Evolutionary conservation across 2,888 invertebrate genomes (phyloP).

Genomic region (Anorthoa munda): DNA sequence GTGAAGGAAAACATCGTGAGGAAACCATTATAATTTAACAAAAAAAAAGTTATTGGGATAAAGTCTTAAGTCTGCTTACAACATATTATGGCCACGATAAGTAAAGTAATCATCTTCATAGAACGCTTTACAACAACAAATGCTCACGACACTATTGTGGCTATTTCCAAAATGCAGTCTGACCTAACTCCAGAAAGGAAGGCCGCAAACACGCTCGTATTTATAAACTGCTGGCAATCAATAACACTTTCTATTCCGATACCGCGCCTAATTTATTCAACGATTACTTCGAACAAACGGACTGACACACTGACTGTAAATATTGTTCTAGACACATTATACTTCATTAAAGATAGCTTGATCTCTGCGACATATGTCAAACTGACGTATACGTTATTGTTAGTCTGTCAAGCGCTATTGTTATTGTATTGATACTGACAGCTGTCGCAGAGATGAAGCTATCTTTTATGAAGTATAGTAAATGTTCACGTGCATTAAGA

Average conservation of each 20-base stretch:
- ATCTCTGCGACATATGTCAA: too few species aligned
- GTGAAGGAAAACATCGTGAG: too few species aligned
- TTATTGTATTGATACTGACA: too few species aligned
- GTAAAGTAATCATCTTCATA: not conserved
- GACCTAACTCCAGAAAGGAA: not conserved
- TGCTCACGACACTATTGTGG: too few species aligned
- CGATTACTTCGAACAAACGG: slow-evolving; percentile 5
- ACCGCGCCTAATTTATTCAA: slow-evolving; percentile 17
- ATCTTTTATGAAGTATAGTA: too few species aligned
- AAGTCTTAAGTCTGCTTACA: not conserved
- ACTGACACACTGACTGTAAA: not conserved
- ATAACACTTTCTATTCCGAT: slow-evolving; percentile 20
- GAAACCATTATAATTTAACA: too few species aligned
- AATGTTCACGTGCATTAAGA: not conserved
- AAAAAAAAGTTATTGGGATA: too few species aligned
- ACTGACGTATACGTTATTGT: too few species aligned
- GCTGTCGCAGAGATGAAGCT: too few species aligned
- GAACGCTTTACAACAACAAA: not conserved
- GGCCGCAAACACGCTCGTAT: not conserved
- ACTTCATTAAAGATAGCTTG: too few species aligned
- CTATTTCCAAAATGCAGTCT: not conserved
- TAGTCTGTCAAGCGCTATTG: too few species aligned
- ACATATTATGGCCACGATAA: not conserved
- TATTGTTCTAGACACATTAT: not conserved
- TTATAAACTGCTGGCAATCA: slow-evolving; percentile 23